Evolutionary conservation across 1,140 invertebrate species (phyloP).

Genomic region (Homarus americanus): DNA sequence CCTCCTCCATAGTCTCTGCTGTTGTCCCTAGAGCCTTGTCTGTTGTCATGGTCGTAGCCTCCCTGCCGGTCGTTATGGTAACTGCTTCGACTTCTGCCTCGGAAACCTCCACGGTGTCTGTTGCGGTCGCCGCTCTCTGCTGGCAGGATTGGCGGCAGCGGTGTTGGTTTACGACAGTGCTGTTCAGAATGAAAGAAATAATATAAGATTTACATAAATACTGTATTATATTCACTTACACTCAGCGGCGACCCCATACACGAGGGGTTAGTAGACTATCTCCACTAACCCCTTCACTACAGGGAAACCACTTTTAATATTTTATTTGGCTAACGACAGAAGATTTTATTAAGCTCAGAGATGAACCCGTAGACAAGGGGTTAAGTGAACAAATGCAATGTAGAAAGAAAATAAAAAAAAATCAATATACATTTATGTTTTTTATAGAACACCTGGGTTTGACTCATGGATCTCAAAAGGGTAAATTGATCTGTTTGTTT

Average conservation of each 20-base stretch:
- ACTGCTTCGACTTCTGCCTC: not conserved
- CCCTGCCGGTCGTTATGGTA: not conserved
- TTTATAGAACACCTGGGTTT: not conserved
- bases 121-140: constrained; percentile 38
- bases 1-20: not conserved
- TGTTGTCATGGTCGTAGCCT: not conserved
- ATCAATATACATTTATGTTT: not conserved
- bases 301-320: too few species aligned
- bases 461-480: too few species aligned
- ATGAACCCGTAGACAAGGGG: too few species aligned
- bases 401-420: not conserved
- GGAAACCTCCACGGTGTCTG: constrained; percentile 14
- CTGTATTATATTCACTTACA: too few species aligned
- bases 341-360: too few species aligned
- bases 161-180: constrained; percentile 21
- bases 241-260: too few species aligned
- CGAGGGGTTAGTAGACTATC: too few species aligned
- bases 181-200: constrained; percentile 34
- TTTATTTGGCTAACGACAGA: too few species aligned
- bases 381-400: too few species aligned
- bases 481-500: too few species aligned
- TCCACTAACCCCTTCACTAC: too few species aligned
- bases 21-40: not conserved
- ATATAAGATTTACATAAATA: not conserved
- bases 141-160: constrained; percentile 52